phyloP scores from a whole-genome alignment of 2,797 vertebrate species.

The Tamandua tetradactyla region DNA sequence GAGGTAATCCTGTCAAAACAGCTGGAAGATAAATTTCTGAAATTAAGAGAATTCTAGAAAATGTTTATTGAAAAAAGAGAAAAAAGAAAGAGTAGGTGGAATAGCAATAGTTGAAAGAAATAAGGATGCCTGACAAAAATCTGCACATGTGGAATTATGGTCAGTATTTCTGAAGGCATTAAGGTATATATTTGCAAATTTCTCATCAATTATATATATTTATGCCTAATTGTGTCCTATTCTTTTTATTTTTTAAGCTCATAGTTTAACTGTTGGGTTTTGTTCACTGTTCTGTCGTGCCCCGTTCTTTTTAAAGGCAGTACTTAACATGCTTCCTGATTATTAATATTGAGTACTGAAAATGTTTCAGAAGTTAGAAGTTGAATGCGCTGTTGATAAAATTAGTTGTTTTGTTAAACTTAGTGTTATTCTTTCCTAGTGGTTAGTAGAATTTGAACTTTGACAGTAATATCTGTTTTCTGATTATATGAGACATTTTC shows the following conservation, averaged over 20 bases:
- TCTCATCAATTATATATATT: not conserved
- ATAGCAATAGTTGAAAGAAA: conserved; percentile 8
- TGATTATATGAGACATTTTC: conserved; percentile 41
- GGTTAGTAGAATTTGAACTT: conserved; percentile 46
- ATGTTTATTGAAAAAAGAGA: not conserved
- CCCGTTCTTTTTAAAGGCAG: not conserved
- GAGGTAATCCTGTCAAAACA: not conserved
- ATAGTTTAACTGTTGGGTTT: too few species aligned
- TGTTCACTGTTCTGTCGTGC: not conserved
- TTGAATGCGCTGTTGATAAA: conserved; percentile 45
- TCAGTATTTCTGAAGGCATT: conserved; percentile 42
- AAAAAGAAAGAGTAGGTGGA: not conserved
- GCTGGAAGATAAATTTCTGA: conserved; percentile 8
- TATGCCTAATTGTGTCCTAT: not conserved
- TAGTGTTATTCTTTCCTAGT: conserved; percentile 15
- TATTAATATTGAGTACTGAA: conserved; percentile 24
- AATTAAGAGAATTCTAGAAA: conserved; percentile 27
- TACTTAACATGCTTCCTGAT: conserved; percentile 8
- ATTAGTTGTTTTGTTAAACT: not conserved
- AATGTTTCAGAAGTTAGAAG: not conserved
- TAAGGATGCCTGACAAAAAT: not conserved
- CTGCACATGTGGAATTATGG: not conserved
- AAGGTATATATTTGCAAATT: not conserved
- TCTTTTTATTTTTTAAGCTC: not conserved
- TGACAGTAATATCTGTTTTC: conserved; percentile 53